Evolutionary conservation across 2,888 invertebrate species (phyloP).

Genomic region (Sphecodes monilicornis): DNA sequence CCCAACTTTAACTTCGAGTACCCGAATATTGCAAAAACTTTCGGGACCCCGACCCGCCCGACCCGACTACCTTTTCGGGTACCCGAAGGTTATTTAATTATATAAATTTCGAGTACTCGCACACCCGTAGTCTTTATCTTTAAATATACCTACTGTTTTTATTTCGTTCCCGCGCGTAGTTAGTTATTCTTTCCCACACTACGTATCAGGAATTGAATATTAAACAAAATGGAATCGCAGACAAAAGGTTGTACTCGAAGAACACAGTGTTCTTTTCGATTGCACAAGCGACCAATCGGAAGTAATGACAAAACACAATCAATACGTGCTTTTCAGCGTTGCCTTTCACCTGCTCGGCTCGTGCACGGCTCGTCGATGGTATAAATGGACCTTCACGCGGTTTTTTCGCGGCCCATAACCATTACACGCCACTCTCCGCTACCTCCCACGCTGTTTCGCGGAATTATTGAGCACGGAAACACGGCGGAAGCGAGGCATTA

Average conservation of each 20-base stretch:
- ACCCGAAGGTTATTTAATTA: too few relatives aligned
- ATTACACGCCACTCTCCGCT: background rate
- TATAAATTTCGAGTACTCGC: too few relatives aligned
- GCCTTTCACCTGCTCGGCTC: background rate
- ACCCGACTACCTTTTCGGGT: too few relatives aligned
- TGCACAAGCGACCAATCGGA: background rate
- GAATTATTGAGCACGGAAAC: constrained; percentile 30
- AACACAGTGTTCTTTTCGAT: background rate
- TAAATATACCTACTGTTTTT: too few relatives aligned
- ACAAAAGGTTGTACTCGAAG: background rate
- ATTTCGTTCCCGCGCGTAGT: too few relatives aligned
- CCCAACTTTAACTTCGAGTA: too few relatives aligned
- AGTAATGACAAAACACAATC: background rate
- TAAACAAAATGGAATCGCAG: background rate
- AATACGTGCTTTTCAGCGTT: background rate
- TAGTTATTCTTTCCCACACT: too few relatives aligned
- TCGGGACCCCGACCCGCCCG: too few relatives aligned
- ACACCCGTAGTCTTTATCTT: too few relatives aligned
- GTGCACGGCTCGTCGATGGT: background rate
- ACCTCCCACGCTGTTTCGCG: background rate
- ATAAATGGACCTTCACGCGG: background rate
- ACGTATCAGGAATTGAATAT: too few relatives aligned
- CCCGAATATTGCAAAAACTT: too few relatives aligned
- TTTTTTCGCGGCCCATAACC: constrained; percentile 5
- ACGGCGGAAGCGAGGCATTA: constrained; percentile 18